phyloP scores from a whole-genome alignment of 2,888 invertebrate species.

The Scelioninae gen. 1 region DNA sequence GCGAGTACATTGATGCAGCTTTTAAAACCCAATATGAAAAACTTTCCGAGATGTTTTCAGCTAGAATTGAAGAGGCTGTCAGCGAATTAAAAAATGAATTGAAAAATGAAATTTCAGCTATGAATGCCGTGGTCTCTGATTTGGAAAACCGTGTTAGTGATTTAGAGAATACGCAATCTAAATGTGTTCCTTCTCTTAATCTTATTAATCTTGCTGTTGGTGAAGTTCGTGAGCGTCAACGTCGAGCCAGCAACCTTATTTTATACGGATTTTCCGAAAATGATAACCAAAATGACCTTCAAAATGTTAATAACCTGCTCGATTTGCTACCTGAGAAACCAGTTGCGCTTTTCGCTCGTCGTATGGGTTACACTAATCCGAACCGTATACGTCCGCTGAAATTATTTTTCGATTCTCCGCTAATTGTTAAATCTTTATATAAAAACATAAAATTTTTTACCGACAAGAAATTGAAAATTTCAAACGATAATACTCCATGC shows the following conservation, averaged over 20 bases:
- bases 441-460: conserved; percentile 4
- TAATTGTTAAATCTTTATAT: background rate
- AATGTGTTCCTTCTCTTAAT: no score
- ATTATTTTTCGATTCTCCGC: conserved; percentile 4
- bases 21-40: background rate
- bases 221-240: conserved; percentile 2
- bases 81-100: no score
- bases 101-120: no score
- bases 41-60: background rate
- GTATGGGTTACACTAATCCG: no score
- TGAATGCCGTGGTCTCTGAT: no score
- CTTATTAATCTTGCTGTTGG: background rate
- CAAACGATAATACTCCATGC: background rate
- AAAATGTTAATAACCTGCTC: background rate
- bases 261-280: background rate
- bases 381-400: conserved; percentile 1
- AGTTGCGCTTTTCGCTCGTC: background rate
- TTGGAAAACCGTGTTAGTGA: no score
- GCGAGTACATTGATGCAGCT: background rate
- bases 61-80: no score
- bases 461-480: conserved; percentile 3
- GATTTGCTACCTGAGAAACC: background rate
- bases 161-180: no score
- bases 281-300: background rate
- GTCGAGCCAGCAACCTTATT: conserved; percentile 1